Evolutionary conservation across 2,888 invertebrate genomes (phyloP), one percentile per base, ranked within the genome.

Genomic region (Margaritifera margaritifera): DNA sequence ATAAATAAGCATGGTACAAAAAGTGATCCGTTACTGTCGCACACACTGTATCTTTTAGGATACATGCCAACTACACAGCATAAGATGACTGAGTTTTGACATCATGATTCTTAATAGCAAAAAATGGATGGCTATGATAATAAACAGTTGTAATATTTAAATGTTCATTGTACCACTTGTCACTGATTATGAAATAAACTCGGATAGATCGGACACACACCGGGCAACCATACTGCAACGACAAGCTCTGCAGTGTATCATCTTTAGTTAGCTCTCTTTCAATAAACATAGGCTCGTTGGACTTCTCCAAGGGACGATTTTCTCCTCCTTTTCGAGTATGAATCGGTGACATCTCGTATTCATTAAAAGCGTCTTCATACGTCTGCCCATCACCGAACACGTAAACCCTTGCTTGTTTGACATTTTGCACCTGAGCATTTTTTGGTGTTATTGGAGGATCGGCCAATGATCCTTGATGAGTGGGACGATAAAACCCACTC

Each of bases 141-240:
- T 42, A 2, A 15, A 15, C 42, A 42, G 42, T 15, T 42, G 42
- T 15, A 15, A 42, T 15, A 42, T 42, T 42, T 42, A 2, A 42
- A 42, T 42, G 2, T 15, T 6, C 6, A n/a, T n/a, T n/a, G n/a
- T n/a, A n/a, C n/a, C n/a, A n/a, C n/a, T n/a, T n/a, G n/a, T n/a
- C 42, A 42, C 11, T 24, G 56, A 24, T 56, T 62, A 20, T 51
- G 22, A 66, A 66, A 59, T 59, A 24, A 56, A 22, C 56, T 22
- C 18, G 11, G 18, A 15, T 56, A 2, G 56, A 22, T 56, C 11
- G 11, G 24, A 24, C 22, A 56, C 22, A 50, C 18, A 87, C 87
- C 72, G 83, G 84, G 72, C 86, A 86, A 52, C 85, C 83, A 77
- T 85, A 87, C 68, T 84, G 85, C 15, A 87, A 72, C 8, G 86